Evolutionary conservation across 2,888 invertebrate species (phyloP), one percentile per base, ranked within the genome.

Genomic region (Eupeodes latifasciatus): DNA sequence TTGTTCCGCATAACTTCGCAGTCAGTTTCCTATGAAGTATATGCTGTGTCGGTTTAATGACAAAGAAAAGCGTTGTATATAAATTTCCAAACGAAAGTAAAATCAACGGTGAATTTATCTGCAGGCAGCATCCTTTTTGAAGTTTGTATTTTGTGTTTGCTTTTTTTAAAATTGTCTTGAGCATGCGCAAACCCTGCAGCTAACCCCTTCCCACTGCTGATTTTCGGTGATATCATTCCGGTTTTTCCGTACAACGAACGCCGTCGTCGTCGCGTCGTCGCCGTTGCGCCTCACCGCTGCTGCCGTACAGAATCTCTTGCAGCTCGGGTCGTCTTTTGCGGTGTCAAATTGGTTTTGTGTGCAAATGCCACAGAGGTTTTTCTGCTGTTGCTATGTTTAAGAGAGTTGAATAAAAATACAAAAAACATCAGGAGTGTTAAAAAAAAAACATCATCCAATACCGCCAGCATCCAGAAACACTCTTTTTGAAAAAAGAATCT

Each of bases 1-100:
- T 87, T 87, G 87, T 87, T 87, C 87, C 87, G 80, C 77, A 71
- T 78, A 36, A 69, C 14, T 61, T 11, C 5, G 14, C n/a, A 49
- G 14, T n/a, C 27, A 27, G 2, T 27, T 27, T 27, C 27, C 27
- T 27, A n/a, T 27, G n/a, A 6, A 67, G 36, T 69, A 27, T 36
- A 14, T 10, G 27, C 3, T 27, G 27, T 71, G 80, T 69, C 64
- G 81, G 47, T 44, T 78, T 69, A 61, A 51, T 77, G 76, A 87
- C 87, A 87, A 87, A 72, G 72, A 72, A 72, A 87, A 59, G 79
- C 72, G 36, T 84, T 1, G 19, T 19, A 19, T 19, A 66, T 19
- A 84, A 64, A 64, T 77, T 84, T 67, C 72, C 76, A 87, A 71
- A 84, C 61, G 87, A 87, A 87, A 87, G 84, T 87, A 84, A 87